phyloP scores from a whole-genome alignment of 2,888 invertebrate genomes.

The Quadroppia sp. region DNA sequence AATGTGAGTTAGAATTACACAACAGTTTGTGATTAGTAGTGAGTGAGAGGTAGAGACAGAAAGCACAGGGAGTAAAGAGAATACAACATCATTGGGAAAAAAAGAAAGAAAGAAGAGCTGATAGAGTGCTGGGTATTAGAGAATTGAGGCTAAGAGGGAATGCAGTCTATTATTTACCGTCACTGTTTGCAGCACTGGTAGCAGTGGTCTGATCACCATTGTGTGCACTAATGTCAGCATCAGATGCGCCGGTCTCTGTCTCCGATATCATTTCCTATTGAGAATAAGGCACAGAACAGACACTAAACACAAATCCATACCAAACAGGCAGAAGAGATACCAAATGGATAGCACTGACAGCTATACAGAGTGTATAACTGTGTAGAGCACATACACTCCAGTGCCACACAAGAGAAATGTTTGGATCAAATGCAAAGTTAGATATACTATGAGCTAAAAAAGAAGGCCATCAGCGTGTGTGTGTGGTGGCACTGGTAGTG shows the following conservation, averaged over 20 bases:
- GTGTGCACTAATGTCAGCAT: conserved; percentile 37
- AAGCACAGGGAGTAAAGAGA: not conserved
- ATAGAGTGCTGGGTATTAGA: conserved; percentile 4
- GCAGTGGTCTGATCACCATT: conserved; percentile 37
- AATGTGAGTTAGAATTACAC: not conserved
- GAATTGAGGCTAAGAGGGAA: too few relatives aligned
- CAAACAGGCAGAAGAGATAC: conserved; percentile 30
- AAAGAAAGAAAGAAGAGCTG: conserved; percentile 1
- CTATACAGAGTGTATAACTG: conserved; percentile 3
- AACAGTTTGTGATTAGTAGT: not conserved
- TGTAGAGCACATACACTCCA: conserved; percentile 14
- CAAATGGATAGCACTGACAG: conserved; percentile 14
- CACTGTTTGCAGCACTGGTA: conserved; percentile 29
- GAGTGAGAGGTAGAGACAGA: conserved; percentile 3
- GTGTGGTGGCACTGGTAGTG: not conserved
- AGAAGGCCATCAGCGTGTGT: too few relatives aligned
- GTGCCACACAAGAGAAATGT: conserved; percentile 22
- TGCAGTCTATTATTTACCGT: conserved; percentile 27
- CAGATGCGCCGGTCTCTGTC: conserved; percentile 34
- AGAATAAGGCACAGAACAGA: conserved; percentile 19
- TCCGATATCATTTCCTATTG: conserved; percentile 37
- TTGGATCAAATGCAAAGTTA: conserved; percentile 31
- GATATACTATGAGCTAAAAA: conserved; percentile 5
- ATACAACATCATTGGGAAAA: conserved; percentile 8
- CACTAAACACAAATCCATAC: conserved; percentile 18